phyloP scores from a whole-genome alignment of 2,113 vertebrate species.

The Heptranchias perlo region DNA sequence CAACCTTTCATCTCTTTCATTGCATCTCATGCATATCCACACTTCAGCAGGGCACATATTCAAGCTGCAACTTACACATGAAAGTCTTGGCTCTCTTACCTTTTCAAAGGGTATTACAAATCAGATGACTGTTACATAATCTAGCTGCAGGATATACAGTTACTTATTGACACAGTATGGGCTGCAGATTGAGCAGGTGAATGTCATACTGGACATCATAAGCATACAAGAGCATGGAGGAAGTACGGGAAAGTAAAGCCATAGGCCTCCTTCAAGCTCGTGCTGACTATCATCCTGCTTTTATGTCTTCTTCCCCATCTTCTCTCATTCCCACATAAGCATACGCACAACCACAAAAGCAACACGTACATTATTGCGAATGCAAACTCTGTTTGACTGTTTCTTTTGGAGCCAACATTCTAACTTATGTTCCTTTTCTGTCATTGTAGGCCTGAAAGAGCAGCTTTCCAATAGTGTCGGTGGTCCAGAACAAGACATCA shows the following conservation, averaged over 20 bases:
- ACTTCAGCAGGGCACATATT: neutral
- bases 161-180: neutral
- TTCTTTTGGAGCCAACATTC: neutral
- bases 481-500: neutral
- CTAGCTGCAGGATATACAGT: neutral
- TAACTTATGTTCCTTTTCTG: neutral
- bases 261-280: neutral
- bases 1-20: neutral
- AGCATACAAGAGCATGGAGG: neutral
- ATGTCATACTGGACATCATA: neutral
- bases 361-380: neutral
- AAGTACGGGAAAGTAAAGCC: neutral
- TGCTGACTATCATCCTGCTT: neutral
- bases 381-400: neutral
- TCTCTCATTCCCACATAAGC: neutral
- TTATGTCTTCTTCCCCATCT: neutral
- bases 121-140: neutral
- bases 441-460: neutral
- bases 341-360: too few relatives aligned
- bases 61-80: neutral
- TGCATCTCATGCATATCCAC: neutral
- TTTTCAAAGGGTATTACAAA: neutral
- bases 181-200: neutral
- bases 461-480: neutral
- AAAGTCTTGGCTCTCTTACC: neutral